Evolutionary conservation across 2,113 vertebrate species (phyloP), one percentile per base, ranked within the genome.

Genomic region (Perca schrenkii): DNA sequence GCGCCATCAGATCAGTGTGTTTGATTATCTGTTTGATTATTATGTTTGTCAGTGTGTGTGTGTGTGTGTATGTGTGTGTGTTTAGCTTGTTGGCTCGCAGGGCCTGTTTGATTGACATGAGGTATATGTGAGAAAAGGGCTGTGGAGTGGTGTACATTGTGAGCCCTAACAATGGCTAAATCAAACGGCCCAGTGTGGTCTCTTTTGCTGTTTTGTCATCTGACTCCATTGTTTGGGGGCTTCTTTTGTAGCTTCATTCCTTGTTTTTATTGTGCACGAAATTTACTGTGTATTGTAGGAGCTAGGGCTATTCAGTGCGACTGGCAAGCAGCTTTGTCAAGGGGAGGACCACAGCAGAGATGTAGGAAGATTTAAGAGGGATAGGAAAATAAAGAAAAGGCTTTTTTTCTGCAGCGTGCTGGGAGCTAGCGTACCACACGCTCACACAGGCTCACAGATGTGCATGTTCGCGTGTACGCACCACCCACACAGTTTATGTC

Each of bases 261-360:
- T 91, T 92, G 88, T 94, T 93, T 93, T 94, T 92, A 92, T 94
- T 95, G 95, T 95, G 92, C 88, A 84, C 83, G 93, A 95, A 94
- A 94, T 94, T 94, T 94, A 95, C 94, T 95, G 94, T 94, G 94
- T 91, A 95, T 96, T 95, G 93, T 95, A 94, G 86, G 89, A 88
- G 89, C 89, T 82, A 56, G 83, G 90, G 86, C 91, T 84, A 92
- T 95, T 96, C 93, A 95, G 87, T 74, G 83, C 67, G 74, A 87
- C 87, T 92, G 94, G 83, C 88, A 91, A 92, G 87, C 84, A 91
- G 89, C 90, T 94, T 93, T 94, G 91, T 95, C 61, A 85, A 89
- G 90, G 83, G 88, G 86, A 93, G 89, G 91, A 84, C 91, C 91
- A 81, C 83, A 89, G 89, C 79, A 85, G 91, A 88, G 92, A 88